phyloP scores from a whole-genome alignment of 1,140 invertebrate genomes.

The Drosophila sturtevanti region DNA sequence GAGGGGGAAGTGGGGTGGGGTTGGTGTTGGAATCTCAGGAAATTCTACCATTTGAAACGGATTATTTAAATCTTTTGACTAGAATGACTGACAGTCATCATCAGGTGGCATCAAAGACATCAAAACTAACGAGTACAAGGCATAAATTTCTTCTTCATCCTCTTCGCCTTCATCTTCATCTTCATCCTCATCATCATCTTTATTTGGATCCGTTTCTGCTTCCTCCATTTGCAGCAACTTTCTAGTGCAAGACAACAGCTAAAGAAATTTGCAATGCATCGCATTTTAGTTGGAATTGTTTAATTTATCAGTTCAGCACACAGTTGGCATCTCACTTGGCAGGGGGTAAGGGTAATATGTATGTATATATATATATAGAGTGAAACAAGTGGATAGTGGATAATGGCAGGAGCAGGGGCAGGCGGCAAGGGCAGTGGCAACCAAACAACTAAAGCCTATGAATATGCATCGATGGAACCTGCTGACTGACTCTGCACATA shows the following conservation, averaged over 20 bases:
- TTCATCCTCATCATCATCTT: conserved; percentile 19
- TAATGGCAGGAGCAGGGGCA: too few relatives aligned
- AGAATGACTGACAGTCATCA: conserved; percentile 1
- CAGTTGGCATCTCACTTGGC: conserved; percentile 67
- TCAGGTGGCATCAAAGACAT: conserved; percentile 70
- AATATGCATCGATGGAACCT: conserved; percentile 41
- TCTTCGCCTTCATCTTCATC: conserved; percentile 24
- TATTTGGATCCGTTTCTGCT: conserved; percentile 15
- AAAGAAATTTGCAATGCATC: conserved; percentile 71
- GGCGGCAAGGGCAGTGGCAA: conserved; percentile 12
- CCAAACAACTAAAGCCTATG: conserved; percentile 30
- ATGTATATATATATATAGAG: too few relatives aligned
- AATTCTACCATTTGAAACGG: conserved; percentile 15
- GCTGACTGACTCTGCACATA: not conserved
- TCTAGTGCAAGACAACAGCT: conserved; percentile 47
- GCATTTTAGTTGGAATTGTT: conserved; percentile 69
- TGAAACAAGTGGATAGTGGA: too few relatives aligned
- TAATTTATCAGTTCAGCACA: conserved; percentile 79
- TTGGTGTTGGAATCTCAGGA: not conserved
- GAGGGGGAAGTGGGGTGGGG: conserved; percentile 37
- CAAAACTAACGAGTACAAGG: conserved; percentile 75
- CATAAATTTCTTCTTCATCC: conserved; percentile 57
- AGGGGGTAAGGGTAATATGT: conserved; percentile 28
- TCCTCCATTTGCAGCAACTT: conserved; percentile 42
- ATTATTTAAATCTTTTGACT: conserved; percentile 56